Evolutionary conservation across 1,140 invertebrate species (phyloP), one percentile per base, ranked within the genome.

Genomic region (Asbolus verrucosus): DNA sequence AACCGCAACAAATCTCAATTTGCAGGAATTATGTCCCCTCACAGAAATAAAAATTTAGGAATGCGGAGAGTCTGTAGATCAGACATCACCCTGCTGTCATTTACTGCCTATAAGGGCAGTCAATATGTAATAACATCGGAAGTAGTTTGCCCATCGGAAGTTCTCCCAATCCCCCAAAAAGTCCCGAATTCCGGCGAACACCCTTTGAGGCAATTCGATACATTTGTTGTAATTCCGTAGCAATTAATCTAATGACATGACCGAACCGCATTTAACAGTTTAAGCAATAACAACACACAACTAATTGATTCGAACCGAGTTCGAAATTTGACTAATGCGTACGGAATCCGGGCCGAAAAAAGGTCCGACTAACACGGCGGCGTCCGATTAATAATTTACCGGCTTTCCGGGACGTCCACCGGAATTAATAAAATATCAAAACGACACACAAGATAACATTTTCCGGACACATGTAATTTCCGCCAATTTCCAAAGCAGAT

Each of bases 381-480:
- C 19, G 19, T 31, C 46, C 18, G 46, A 14, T 54, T 27, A 54
- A 54, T 54, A 54, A 30, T 54, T 54, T 21, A 54, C 27, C 46
- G 9, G 6, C 18, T 54, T 54, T 54, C 46, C 46, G 46, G 46
- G 2, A 19, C 27, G 46, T 54, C 46, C 2, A 21, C 46, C 46
- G 46, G 46, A 54, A 54, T 54, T 54, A 54, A 54, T 54, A 54
- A 54, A 54, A 54, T 54, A 54, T 54, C 46, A 54, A 27, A 54
- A 54, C 46, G 46, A 24, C 46, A 54, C 46, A 50, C n/a, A 54
- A 54, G 46, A 54, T 54, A 54, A 54, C 16, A 19, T 24, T 63
- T 43, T 63, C 61, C 60, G 61, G 61, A 63, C 61, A 39, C 61
- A 39, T 38, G 61, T 33, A 39, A 63, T 43, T 63, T 63, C 39